These are phyloP conservation scores for Papilio gigon DNA, from an alignment of 2,888 invertebrate species.

Conservation along the genomic window DNA sequence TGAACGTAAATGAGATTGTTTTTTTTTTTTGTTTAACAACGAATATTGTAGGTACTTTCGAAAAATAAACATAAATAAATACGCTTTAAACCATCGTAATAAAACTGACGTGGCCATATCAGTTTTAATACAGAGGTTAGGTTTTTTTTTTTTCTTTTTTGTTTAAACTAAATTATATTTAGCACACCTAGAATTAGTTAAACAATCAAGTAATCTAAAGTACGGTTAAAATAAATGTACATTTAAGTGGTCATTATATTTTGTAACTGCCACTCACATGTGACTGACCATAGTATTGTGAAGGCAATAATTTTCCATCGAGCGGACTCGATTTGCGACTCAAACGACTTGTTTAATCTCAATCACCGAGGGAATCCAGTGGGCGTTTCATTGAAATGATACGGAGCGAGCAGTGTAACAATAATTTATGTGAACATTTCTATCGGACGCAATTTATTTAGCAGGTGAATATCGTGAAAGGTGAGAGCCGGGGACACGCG, in stretches of 20 bases:
- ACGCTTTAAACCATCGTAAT: background rate
- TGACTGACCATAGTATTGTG: conserved; percentile 31
- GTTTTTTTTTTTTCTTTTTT: too few relatives aligned
- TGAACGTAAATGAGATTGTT: conserved; percentile 3
- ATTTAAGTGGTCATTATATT: conserved; percentile 21
- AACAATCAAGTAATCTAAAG: background rate
- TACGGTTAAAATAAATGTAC: conserved; percentile 16
- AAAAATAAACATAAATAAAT: conserved; percentile 21
- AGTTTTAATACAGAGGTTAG: too few relatives aligned
- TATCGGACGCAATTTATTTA: conserved; percentile 65
- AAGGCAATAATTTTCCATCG: conserved; percentile 32
- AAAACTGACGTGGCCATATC: background rate
- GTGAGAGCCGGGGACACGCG: conserved; percentile 48
- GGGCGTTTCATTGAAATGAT: conserved; percentile 54
- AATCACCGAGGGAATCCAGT: conserved; percentile 49
- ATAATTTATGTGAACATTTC: conserved; percentile 68
- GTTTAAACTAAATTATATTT: too few relatives aligned
- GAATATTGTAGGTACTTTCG: conserved; percentile 10
- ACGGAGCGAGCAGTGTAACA: conserved; percentile 55
- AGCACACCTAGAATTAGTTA: background rate
- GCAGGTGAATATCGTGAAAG: conserved; percentile 65
- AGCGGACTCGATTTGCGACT: conserved; percentile 40
- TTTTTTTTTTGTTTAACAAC: conserved; percentile 1
- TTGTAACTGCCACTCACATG: conserved; percentile 14
- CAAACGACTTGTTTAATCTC: conserved; percentile 46